Conservation (phyloP, 2,113 vertebrate species). For the Pipra filicauda region DNA sequence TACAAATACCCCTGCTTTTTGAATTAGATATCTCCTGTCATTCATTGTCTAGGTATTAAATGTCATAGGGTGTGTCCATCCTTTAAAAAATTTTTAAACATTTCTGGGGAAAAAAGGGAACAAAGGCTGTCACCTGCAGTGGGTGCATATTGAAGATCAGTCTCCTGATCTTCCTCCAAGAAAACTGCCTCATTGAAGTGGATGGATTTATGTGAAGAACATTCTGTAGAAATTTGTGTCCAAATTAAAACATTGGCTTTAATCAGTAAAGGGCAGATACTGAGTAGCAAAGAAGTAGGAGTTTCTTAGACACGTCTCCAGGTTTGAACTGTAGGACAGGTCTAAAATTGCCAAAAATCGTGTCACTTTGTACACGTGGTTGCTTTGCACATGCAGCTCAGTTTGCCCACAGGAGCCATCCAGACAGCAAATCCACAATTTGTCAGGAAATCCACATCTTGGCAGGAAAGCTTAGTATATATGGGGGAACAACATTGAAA, state of each 20-base stretch:
- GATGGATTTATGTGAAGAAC: not conserved
- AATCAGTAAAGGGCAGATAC: not conserved
- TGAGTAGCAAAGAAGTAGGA: not conserved
- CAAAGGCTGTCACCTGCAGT: not conserved
- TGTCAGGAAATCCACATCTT: not conserved
- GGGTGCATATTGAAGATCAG: not conserved
- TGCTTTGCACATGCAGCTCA: not conserved
- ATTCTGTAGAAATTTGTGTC: not conserved
- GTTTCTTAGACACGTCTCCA: not conserved
- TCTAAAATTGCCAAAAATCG: rapidly evolving
- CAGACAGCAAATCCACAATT: not conserved
- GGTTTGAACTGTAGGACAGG: not conserved
- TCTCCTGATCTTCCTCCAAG: not conserved
- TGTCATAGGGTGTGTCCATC: not conserved
- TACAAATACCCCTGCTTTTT: not conserved
- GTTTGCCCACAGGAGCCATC: not conserved
- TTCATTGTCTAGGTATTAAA: not conserved
- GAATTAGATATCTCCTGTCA: not conserved
- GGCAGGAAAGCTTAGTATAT: not conserved
- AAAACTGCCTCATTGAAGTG: not conserved
- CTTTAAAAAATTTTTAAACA: not conserved
- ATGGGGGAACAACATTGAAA: not conserved
- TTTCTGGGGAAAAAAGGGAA: not conserved
- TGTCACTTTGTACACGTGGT: not conserved
- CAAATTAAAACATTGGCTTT: not conserved